Evolutionary conservation across 1,140 invertebrate genomes (phyloP), one percentile per base, ranked within the genome.

Genomic region (Doryteuthis pealeii): DNA sequence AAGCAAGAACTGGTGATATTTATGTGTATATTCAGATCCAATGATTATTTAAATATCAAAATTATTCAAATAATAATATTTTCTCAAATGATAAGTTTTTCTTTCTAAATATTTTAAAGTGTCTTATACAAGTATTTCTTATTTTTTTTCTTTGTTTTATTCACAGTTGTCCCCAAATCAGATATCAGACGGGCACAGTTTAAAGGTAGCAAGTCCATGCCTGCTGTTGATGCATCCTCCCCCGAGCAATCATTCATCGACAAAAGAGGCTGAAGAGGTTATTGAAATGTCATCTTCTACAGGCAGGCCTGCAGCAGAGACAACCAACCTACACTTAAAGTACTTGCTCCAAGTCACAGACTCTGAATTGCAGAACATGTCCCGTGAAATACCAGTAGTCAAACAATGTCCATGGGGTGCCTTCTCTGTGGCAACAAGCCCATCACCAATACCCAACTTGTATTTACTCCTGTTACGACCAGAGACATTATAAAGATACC

Each of bases 301-400:
- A 6, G 26, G 22, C 26, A 28, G 26, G 22, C 18, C 22, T n/a
- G 54, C 18, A 28, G n/a, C n/a, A n/a, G 33, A 45, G 2, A 45
- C n/a, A 69, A 45, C 18, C n/a, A 54, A 66, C 33, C 26, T 74
- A 30, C 73, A 32, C 58, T 28, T 74, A 40, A 65, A 74, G 18
- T 62, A 62, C 18, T 43, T 69, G 35, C 78, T 74, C 67, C 75
- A 85, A 77, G 85, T 86, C 0, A 85, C 85, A 49, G 83, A 85
- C 70, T 83, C 81, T 26, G 86, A 87, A 75, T 77, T 86, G 35
- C 83, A 87, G 78, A 85, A 85, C 67, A 87, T 87, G 58, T 74
- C 80, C 3, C 78, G 80, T 65, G 76, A 83, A 68, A 73, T n/a
- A 4, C 33, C 62, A 68, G 26, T 12, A 49, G n/a, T 33, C 32